Evolutionary conservation across 1,140 invertebrate species (phyloP).

Genomic region (Anastrepha obliqua): DNA sequence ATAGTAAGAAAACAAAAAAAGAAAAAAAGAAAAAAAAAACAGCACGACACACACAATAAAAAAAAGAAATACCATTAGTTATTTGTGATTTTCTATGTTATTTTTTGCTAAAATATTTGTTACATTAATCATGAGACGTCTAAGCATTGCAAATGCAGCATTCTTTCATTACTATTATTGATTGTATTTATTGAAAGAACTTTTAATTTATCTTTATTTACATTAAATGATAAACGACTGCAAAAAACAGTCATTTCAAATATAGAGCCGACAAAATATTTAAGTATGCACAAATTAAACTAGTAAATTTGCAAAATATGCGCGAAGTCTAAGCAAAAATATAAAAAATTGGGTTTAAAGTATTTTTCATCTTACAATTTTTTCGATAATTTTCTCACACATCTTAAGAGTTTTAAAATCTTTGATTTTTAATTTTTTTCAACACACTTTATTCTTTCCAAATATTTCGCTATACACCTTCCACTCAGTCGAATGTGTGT

Average conservation of each 20-base stretch:
- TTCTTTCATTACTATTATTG: not conserved
- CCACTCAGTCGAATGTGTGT: not conserved
- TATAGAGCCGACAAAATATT: not conserved
- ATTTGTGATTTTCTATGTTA: constrained; percentile 7
- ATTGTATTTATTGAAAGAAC: not conserved
- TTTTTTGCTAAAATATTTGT: constrained; percentile 27
- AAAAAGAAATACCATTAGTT: constrained; percentile 3
- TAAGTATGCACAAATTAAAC: constrained; percentile 3
- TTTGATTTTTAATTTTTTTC: not conserved
- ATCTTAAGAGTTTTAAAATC: not conserved
- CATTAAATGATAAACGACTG: not conserved
- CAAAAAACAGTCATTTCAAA: no score
- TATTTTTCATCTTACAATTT: no score
- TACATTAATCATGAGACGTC: no score
- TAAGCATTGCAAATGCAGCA: constrained; percentile 12
- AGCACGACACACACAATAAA: not conserved
- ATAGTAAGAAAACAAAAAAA: not conserved
- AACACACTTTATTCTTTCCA: no score
- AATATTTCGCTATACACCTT: no score
- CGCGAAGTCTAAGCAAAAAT: not conserved
- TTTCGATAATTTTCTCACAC: not conserved
- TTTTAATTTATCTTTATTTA: not conserved
- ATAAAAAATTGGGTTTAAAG: not conserved
- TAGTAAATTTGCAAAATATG: not conserved
- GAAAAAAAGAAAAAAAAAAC: not conserved